Evolutionary conservation across 2,888 invertebrate species (phyloP).

Genomic region (Aleiodes alternator): DNA sequence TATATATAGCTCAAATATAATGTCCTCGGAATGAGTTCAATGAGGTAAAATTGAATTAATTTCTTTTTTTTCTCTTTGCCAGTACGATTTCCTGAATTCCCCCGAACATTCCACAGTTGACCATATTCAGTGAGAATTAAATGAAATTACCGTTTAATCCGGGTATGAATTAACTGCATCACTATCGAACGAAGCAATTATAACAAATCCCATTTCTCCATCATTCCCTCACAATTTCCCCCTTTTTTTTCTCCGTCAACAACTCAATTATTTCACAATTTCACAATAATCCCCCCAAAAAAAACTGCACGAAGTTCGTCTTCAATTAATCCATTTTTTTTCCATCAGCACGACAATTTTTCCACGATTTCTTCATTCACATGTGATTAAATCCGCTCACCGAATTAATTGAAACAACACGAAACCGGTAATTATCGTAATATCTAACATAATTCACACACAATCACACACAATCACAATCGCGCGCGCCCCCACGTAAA

Average conservation of each 20-base stretch:
- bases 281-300: too few relatives aligned
- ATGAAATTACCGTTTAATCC: too few relatives aligned
- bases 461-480: slow-evolving; percentile 31
- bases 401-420: slow-evolving; percentile 37
- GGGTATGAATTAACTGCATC: too few relatives aligned
- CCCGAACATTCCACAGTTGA: background rate
- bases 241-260: too few relatives aligned
- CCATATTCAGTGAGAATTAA: too few relatives aligned
- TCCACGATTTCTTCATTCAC: background rate
- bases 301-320: background rate
- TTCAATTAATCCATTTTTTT: too few relatives aligned
- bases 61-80: background rate
- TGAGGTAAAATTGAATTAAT: slow-evolving; percentile 3
- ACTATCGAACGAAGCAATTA: background rate
- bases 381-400: slow-evolving; percentile 35
- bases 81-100: background rate
- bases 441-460: slow-evolving; percentile 51
- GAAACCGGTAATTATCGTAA: slow-evolving; percentile 51
- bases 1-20: too few relatives aligned
- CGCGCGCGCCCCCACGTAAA: slow-evolving; percentile 44
- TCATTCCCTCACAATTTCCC: too few relatives aligned
- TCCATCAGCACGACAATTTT: too few relatives aligned
- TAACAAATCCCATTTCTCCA: background rate
- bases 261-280: background rate
- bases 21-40: background rate